phyloP scores from a whole-genome alignment of 2,113 vertebrate genomes.

The Cisticola juncidis region DNA sequence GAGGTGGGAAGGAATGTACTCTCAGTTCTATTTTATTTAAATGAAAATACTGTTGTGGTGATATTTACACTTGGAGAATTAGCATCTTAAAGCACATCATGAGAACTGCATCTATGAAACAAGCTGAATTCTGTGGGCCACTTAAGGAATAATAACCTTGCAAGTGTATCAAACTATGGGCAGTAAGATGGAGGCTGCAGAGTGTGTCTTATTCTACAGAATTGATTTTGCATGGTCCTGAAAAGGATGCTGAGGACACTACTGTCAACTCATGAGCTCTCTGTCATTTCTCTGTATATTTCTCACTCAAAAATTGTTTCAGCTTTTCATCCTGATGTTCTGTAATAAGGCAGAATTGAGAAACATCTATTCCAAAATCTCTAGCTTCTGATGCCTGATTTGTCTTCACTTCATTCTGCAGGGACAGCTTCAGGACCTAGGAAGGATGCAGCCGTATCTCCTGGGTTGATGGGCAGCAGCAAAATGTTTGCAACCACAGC shows the following conservation, averaged over 20 bases:
- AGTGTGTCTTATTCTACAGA: background rate
- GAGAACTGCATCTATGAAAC: background rate
- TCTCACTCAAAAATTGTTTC: background rate
- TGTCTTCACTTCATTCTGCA: conserved; percentile 58
- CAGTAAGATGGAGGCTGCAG: background rate
- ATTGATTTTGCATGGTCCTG: background rate
- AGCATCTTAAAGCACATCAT: background rate
- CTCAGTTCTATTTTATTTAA: background rate
- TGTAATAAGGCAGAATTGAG: background rate
- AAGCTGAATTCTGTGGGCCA: background rate
- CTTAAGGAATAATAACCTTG: background rate
- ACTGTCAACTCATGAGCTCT: background rate
- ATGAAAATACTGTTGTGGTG: background rate
- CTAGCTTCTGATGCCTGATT: background rate
- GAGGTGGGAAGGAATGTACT: background rate
- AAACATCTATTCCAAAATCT: background rate
- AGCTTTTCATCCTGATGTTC: background rate
- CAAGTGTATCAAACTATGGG: background rate
- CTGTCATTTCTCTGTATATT: background rate
- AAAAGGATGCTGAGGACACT: background rate
- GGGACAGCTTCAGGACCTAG: conserved; percentile 24
- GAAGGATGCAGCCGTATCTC: conserved; percentile 79
- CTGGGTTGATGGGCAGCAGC: conserved; percentile 53
- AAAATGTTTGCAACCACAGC: conserved; percentile 9
- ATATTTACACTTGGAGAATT: background rate